A percentile compares a stretch with the other conserved stretches of the same genome.
Evolutionary conservation across 2,888 invertebrate genomes (phyloP).

Genomic region (Pristionchus arcanus): DNA sequence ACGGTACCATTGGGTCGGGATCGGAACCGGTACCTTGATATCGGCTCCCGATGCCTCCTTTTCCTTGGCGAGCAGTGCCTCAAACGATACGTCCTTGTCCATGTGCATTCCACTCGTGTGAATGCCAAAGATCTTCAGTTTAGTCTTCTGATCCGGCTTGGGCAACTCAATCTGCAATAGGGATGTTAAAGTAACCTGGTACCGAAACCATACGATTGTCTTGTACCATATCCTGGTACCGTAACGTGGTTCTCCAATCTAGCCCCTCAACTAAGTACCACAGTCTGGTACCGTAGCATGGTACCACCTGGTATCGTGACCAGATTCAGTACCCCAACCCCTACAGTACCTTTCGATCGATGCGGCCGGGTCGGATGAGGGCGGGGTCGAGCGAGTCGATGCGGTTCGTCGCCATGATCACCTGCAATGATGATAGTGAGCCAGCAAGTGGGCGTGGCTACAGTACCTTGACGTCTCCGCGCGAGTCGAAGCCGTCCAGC

Average conservation of each 20-base stretch:
- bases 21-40: slow-evolving; percentile 47
- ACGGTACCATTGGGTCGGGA: background rate
- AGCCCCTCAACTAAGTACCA: too few relatives aligned
- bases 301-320: background rate
- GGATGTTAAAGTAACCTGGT: slow-evolving; percentile 52
- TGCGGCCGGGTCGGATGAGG: slow-evolving; percentile 96
- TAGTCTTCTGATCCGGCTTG: slow-evolving; percentile 97
- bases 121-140: slow-evolving; percentile 84
- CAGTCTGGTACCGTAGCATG: slow-evolving; percentile 43
- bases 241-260: too few relatives aligned
- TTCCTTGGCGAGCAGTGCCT: slow-evolving; percentile 60
- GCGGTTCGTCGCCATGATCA: slow-evolving; percentile 97
- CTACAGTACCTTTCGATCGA: slow-evolving; percentile 97
- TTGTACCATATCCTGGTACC: background rate
- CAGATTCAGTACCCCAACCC: background rate
- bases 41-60: slow-evolving; percentile 60
- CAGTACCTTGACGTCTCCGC: slow-evolving; percentile 93
- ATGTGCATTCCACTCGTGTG: slow-evolving; percentile 59
- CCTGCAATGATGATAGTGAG: slow-evolving; percentile 82
- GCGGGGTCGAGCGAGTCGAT: slow-evolving; percentile 99
- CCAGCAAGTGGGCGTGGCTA: background rate
- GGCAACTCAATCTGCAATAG: slow-evolving; percentile 83
- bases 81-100: slow-evolving; percentile 62
- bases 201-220: too few relatives aligned
- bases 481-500: slow-evolving; percentile 96